Evolutionary conservation across 2,888 invertebrate genomes (phyloP).

Genomic region (Tortrix viridana): DNA sequence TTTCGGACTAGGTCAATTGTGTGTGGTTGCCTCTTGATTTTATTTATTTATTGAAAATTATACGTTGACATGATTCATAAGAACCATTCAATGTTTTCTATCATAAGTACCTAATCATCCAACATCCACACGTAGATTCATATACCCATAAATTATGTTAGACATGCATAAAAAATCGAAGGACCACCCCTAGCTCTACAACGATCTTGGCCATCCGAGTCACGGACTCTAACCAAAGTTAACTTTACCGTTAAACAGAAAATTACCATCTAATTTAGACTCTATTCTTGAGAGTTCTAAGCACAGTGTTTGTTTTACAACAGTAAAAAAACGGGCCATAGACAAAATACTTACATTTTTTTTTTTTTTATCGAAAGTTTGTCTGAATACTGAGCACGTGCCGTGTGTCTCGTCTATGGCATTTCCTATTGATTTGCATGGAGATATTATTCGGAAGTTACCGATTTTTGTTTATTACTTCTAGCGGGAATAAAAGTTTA

Average conservation of each 20-base stretch:
- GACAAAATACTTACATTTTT: constrained; percentile 35
- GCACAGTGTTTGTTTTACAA: background rate
- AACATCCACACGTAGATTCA: constrained; percentile 30
- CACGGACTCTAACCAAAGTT: constrained; percentile 22
- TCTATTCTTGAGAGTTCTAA: background rate
- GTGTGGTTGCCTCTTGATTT: too few species aligned
- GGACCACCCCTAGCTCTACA: constrained; percentile 37
- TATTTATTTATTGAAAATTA: too few species aligned
- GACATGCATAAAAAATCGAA: constrained; percentile 31
- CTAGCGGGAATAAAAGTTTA: constrained; percentile 34
- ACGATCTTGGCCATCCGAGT: constrained; percentile 31
- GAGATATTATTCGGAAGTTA: constrained; percentile 39
- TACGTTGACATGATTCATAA: constrained; percentile 15
- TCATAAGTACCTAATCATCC: constrained; percentile 33
- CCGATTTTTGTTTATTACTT: constrained; percentile 19
- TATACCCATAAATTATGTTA: constrained; percentile 35
- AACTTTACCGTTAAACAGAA: background rate
- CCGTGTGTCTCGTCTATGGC: constrained; percentile 26
- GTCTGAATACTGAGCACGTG: constrained; percentile 33
- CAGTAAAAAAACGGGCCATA: constrained; percentile 9
- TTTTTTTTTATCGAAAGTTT: constrained; percentile 30
- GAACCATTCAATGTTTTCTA: constrained; percentile 17
- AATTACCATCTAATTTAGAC: background rate
- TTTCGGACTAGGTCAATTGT: too few species aligned
- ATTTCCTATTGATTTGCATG: constrained; percentile 39